A percentile compares a stretch with the other conserved stretches of the same genome.
Conservation (phyloP, 2,888 invertebrate genomes). For the Scelioninae gen. 1 region DNA sequence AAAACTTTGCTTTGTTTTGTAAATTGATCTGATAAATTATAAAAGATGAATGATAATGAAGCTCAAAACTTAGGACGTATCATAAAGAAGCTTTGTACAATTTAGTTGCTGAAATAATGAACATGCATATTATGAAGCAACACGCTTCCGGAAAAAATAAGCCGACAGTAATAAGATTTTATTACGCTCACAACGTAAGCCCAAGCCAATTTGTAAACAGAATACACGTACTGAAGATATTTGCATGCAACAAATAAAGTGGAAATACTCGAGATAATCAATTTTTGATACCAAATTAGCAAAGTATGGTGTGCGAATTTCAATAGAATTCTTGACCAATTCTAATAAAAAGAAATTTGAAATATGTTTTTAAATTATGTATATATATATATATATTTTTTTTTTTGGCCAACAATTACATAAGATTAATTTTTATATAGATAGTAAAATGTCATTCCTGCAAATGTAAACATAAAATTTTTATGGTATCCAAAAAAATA, state of each 20-base stretch:
- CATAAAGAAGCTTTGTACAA: constrained; percentile 46
- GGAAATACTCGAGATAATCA: constrained; percentile 22
- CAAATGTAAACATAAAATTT: constrained; percentile 28
- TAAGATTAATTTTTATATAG: too few relatives aligned
- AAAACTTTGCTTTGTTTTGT: too few relatives aligned
- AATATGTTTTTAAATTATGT: too few relatives aligned
- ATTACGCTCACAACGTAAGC: constrained; percentile 33
- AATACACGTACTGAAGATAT: constrained; percentile 19
- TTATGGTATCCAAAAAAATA: constrained; percentile 13
- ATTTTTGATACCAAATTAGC: constrained; percentile 10
- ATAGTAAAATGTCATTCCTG: constrained; percentile 43
- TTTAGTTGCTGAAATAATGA: constrained; percentile 41
- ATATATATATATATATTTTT: too few relatives aligned
- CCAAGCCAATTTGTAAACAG: constrained; percentile 24
- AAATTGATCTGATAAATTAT: constrained; percentile 15
- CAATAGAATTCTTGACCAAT: constrained; percentile 51
- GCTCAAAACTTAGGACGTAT: constrained; percentile 18
- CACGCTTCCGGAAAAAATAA: constrained; percentile 45
- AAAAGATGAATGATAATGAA: constrained; percentile 42
- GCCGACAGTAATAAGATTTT: constrained; percentile 38
- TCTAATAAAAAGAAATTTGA: too few relatives aligned
- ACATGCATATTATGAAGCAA: constrained; percentile 50
- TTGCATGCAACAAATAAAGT: constrained; percentile 34
- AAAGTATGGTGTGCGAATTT: background rate
- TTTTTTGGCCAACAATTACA: constrained; percentile 53